phyloP scores from a whole-genome alignment of 2,113 vertebrate genomes.

The Furnarius figulus region DNA sequence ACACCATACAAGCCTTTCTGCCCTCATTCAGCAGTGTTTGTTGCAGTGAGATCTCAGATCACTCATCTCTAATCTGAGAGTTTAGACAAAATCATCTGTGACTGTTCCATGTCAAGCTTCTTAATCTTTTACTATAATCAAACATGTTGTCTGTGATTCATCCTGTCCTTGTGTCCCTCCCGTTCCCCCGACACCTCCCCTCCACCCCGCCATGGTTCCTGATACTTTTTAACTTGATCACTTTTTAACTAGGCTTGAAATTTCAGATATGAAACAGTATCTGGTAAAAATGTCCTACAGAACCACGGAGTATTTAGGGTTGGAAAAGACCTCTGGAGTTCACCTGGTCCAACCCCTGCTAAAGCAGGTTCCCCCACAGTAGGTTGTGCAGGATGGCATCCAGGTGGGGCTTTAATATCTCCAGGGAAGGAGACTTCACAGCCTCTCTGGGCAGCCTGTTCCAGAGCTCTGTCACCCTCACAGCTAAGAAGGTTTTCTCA shows the following conservation, averaged over 20 bases:
- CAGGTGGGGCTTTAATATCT: not conserved
- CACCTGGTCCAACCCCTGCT: not conserved
- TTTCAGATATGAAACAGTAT: not conserved
- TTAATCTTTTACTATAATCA: not conserved
- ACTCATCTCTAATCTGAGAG: not conserved
- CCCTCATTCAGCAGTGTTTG: not conserved
- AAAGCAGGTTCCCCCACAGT: not conserved
- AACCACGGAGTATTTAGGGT: not conserved
- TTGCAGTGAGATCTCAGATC: not conserved
- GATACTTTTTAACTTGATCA: not conserved
- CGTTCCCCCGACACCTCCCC: not conserved
- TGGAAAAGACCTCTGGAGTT: not conserved
- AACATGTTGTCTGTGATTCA: not conserved
- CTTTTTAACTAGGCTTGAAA: not conserved
- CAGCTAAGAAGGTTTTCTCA: not conserved
- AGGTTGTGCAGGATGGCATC: not conserved
- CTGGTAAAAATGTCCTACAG: not conserved
- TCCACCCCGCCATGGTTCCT: not conserved
- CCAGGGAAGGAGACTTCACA: not conserved
- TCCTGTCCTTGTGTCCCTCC: not conserved
- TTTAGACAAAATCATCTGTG: not conserved
- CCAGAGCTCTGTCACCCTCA: not conserved
- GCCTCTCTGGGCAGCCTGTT: not conserved
- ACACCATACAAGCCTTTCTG: not conserved
- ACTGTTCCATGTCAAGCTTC: not conserved